Evolutionary conservation across 1,140 invertebrate genomes (phyloP).

Genomic region (Drosophila tropicalis): DNA sequence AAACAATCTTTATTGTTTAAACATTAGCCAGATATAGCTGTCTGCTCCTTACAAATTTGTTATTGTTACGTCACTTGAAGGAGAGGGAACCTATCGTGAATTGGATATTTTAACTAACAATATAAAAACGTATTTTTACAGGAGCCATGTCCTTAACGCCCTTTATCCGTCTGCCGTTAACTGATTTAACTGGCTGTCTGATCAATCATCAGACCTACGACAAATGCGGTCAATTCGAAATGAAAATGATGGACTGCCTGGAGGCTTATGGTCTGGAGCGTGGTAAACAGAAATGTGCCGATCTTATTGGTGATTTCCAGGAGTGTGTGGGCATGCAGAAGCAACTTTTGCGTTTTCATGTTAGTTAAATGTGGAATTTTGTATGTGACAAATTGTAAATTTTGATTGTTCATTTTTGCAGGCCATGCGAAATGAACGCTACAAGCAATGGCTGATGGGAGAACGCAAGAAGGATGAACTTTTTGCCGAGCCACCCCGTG

Average conservation of each 20-base stretch:
- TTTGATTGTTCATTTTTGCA: conserved; percentile 40
- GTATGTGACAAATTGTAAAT: neutral
- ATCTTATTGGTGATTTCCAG: conserved; percentile 86
- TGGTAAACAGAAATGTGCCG: conserved; percentile 85
- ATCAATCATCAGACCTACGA: conserved; percentile 86
- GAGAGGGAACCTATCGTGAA: neutral
- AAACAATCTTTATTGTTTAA: neutral
- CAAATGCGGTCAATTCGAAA: conserved; percentile 87
- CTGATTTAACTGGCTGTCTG: conserved; percentile 87
- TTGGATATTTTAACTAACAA: neutral
- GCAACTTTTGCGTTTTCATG: conserved; percentile 85
- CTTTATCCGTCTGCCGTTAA: conserved; percentile 86
- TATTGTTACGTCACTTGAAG: conserved; percentile 10
- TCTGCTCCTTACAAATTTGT: neutral
- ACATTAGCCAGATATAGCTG: neutral
- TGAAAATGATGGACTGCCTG: conserved; percentile 88
- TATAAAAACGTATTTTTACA: neutral
- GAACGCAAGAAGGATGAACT: conserved; percentile 83
- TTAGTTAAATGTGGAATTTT: conserved; percentile 49
- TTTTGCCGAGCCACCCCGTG: conserved; percentile 83
- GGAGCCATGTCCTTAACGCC: conserved; percentile 85
- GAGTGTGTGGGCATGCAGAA: conserved; percentile 87
- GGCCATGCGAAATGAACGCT: conserved; percentile 85
- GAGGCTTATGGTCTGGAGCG: conserved; percentile 89
- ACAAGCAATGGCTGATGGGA: conserved; percentile 84